These are phyloP conservation scores for Zaprionus africanus DNA, from an alignment of 1,140 invertebrate species.

Conservation along the genomic window DNA sequence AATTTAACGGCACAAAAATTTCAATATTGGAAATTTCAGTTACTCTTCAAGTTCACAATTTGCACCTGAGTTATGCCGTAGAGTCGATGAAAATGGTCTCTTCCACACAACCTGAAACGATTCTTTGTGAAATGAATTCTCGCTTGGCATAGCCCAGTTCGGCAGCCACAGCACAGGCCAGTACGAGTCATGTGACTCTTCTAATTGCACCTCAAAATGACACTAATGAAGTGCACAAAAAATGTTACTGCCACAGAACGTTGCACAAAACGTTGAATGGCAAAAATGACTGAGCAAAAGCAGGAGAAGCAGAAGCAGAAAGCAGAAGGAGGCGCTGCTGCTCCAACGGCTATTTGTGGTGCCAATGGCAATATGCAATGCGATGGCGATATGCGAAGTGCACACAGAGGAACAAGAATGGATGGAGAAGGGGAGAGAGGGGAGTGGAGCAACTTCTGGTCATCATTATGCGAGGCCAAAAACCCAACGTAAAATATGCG, in stretches of 20 bases:
- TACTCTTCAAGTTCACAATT: background rate
- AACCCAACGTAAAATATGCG: slow-evolving; percentile 54
- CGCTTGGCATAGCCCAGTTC: background rate
- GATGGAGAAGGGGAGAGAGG: background rate
- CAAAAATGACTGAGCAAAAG: slow-evolving; percentile 47
- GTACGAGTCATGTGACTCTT: background rate
- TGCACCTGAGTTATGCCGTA: background rate
- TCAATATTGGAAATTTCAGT: background rate
- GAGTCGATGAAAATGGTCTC: background rate
- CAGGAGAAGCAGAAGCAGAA: background rate
- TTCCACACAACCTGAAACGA: background rate
- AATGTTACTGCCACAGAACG: slow-evolving; percentile 22
- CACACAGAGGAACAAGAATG: slow-evolving; percentile 41
- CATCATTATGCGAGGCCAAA: slow-evolving; percentile 71
- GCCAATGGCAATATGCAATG: slow-evolving; percentile 30
- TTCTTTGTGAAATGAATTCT: background rate
- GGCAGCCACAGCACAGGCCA: background rate
- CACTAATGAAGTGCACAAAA: slow-evolving; percentile 64
- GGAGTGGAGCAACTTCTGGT: slow-evolving; percentile 33
- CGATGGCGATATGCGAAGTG: slow-evolving; percentile 66
- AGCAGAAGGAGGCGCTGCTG: background rate
- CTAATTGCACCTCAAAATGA: slow-evolving; percentile 59
- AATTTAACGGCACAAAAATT: background rate
- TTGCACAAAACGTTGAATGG: slow-evolving; percentile 32
- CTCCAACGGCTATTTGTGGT: slow-evolving; percentile 12